Conservation (phyloP, 1,140 invertebrate species). For the Caenorhabditis briggsae region DNA sequence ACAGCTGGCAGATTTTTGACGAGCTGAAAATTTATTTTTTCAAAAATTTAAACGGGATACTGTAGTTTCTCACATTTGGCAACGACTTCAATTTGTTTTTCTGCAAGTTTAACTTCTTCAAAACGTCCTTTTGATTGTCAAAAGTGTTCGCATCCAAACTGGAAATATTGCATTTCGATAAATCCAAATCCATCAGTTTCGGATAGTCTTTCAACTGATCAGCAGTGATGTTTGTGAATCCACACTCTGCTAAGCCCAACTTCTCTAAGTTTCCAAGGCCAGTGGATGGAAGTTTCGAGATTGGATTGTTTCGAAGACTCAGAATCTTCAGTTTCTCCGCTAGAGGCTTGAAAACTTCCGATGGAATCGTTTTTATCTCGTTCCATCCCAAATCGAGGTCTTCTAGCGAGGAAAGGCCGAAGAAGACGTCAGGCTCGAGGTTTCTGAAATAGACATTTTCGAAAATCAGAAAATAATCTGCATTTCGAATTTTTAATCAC, state of each 20-base stretch:
- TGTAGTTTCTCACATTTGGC: constrained; percentile 38
- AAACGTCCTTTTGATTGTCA: constrained; percentile 30
- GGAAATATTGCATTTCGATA: constrained; percentile 58
- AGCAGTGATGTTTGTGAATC: background rate
- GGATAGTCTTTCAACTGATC: constrained; percentile 38
- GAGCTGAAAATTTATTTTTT: constrained; percentile 18
- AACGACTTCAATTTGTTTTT: constrained; percentile 56
- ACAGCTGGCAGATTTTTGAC: constrained; percentile 53
- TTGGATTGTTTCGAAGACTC: constrained; percentile 57
- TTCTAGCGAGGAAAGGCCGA: constrained; percentile 51
- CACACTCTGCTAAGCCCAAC: constrained; percentile 10
- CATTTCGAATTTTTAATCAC: no score
- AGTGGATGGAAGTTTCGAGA: background rate
- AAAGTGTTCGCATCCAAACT: constrained; percentile 48
- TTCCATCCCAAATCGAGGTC: constrained; percentile 66
- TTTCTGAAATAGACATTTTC: constrained; percentile 40
- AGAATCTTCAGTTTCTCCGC: constrained; percentile 39
- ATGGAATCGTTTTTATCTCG: constrained; percentile 58
- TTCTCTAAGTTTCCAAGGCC: constrained; percentile 25
- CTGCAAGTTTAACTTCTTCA: constrained; percentile 55
- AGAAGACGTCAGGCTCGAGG: constrained; percentile 49
- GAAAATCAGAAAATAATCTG: no score
- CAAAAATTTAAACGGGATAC: background rate
- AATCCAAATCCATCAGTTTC: constrained; percentile 43
- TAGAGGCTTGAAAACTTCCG: constrained; percentile 52